These are phyloP conservation scores for Embidobia sp. DNA, from an alignment of 2,888 invertebrate species.

Conservation along the genomic window DNA sequence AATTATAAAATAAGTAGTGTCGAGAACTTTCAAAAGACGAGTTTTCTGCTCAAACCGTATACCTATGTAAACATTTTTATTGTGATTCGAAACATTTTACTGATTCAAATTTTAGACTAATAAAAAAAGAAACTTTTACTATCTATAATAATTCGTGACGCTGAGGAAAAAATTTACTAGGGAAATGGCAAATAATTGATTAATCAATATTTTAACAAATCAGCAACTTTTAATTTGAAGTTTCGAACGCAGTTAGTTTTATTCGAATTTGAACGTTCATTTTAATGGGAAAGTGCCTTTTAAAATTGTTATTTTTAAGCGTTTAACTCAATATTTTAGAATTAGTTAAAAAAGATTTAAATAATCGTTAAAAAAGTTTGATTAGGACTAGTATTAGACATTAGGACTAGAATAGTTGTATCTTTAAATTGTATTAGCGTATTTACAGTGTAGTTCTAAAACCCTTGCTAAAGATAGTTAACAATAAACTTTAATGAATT, in stretches of 20 bases:
- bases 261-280: not conserved
- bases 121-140: conserved; percentile 10
- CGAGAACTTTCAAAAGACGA: no score
- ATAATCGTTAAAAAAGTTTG: no score
- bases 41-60: no score
- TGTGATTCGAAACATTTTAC: conserved; percentile 15
- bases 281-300: conserved; percentile 37
- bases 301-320: conserved; percentile 14
- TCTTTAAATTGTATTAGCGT: no score
- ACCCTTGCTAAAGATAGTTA: no score
- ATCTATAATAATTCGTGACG: not conserved
- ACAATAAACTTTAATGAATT: no score
- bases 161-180: not conserved
- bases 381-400: no score
- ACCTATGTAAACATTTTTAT: conserved; percentile 7
- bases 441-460: no score
- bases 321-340: conserved; percentile 1
- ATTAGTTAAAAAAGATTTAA: not conserved
- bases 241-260: not conserved
- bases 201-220: conserved; percentile 16
- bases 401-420: no score
- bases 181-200: not conserved
- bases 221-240: conserved; percentile 5
- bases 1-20: no score
- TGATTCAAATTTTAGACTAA: conserved; percentile 12